Evolutionary conservation across 2,888 invertebrate genomes (phyloP), one percentile per base, ranked within the genome.

Genomic region (Camptogramma bilineatum): DNA sequence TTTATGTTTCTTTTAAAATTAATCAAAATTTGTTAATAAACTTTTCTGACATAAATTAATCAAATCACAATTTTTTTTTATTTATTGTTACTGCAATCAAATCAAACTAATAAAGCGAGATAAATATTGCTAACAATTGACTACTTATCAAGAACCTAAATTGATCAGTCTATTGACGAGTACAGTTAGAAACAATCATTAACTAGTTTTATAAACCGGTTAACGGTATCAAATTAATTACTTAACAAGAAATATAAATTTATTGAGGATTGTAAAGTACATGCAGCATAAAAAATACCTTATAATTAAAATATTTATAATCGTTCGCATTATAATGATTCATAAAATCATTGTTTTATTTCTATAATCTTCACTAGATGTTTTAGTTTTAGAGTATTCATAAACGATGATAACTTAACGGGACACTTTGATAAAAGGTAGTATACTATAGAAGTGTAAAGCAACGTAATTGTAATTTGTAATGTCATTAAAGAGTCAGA

Each of bases 161-260:
- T 64, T 58, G 44, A 34, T 53, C 44, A 39, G 16, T 31, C 56
- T 48, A 67, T 68, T 62, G 58, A 16, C n/a, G 18, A 31, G 19
- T 24, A 64, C 58, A 62, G 58, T 59, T 64, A 66, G 16, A 24
- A 52, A 31, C 50, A 54, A 57, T 42, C 28, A 60, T 50, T 21
- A 61, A 57, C 53, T 59, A 31, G 52, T 66, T 62, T 52, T 58
- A 31, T 48, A 52, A 51, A 56, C 28, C 48, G 7, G 51, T 60
- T 34, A 34, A 57, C 56, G 52, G 46, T 60, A 53, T 48, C 46
- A 55, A 21, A 48, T 54, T 54, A 64, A 62, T 62, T 39, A 39
- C 51, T 34, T 66, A 58, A 58, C 51, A 39, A 66, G 58, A 58
- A 58, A 47, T 58, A 62, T 53, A 53, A 9, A 50, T 55, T 54